A percentile compares a stretch with the other conserved stretches of the same genome.
These are phyloP conservation scores for Byasa hedistus DNA, from an alignment of 2,888 invertebrate species.

Conservation along the genomic window DNA sequence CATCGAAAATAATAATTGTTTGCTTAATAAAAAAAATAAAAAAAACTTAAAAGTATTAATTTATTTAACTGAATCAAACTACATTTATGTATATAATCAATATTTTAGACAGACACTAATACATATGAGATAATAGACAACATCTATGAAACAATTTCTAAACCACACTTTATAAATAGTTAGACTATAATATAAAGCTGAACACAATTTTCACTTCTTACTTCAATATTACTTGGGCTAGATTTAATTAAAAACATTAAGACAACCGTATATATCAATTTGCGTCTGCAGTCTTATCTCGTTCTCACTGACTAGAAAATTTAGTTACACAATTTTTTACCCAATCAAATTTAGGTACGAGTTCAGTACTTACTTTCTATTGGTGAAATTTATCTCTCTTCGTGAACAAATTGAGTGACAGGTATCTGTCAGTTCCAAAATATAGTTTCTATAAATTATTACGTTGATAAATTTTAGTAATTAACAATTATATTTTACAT, in stretches of 20 bases:
- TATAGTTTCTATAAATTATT: neutral
- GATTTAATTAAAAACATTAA: constrained; percentile 12
- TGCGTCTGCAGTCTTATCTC: constrained; percentile 31
- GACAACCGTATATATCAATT: constrained; percentile 31
- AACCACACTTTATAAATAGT: constrained; percentile 29
- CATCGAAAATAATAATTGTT: constrained; percentile 10
- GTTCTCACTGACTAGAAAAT: constrained; percentile 33
- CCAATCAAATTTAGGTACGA: constrained; percentile 16
- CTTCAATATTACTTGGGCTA: constrained; percentile 12
- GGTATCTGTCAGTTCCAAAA: constrained; percentile 2
- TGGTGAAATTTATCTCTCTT: constrained; percentile 4
- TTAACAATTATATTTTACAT: neutral
- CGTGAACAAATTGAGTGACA: neutral
- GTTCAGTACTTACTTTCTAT: constrained; percentile 4
- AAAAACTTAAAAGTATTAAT: constrained; percentile 16
- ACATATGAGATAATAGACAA: constrained; percentile 16
- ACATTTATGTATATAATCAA: constrained; percentile 40
- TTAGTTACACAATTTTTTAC: neutral
- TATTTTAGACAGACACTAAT: constrained; percentile 43
- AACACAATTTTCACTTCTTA: constrained; percentile 29
- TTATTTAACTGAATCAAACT: constrained; percentile 21
- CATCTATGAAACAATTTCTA: constrained; percentile 3
- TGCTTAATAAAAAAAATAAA: constrained; percentile 18
- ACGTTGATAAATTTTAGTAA: neutral
- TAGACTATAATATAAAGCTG: constrained; percentile 19